phyloP scores from a whole-genome alignment of 1,140 invertebrate species.

The Homalodisca vitripennis region DNA sequence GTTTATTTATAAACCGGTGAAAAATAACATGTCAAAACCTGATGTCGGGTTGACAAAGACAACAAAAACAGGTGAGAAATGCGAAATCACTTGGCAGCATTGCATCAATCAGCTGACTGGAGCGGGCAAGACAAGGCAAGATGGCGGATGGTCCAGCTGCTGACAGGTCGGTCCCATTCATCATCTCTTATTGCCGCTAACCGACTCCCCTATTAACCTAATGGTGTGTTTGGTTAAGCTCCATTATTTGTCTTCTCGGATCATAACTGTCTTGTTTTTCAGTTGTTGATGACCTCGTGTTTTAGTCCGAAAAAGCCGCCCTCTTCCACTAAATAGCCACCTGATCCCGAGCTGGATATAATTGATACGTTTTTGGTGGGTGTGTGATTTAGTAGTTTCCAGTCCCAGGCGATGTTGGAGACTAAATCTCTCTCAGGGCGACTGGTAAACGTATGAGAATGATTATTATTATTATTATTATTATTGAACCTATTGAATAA shows the following conservation, averaged over 20 bases:
- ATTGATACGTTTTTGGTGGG: neutral
- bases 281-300: conserved; percentile 3
- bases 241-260: conserved; percentile 2
- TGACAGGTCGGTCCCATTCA: neutral
- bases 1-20: neutral
- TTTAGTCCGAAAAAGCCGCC: neutral
- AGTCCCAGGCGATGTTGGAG: neutral
- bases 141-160: too few species aligned
- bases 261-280: conserved; percentile 25
- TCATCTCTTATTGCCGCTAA: neutral
- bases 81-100: conserved; percentile 8
- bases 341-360: neutral
- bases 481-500: too few species aligned
- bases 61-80: neutral
- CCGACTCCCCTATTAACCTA: neutral
- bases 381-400: neutral
- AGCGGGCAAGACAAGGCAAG: neutral
- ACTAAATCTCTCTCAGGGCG: too few species aligned
- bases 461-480: too few species aligned
- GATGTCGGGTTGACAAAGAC: neutral
- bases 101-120: neutral
- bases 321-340: neutral
- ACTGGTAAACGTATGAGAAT: too few species aligned
- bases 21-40: conserved; percentile 2
- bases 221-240: conserved; percentile 24